Evolutionary conservation across 1,140 invertebrate genomes (phyloP).

Genomic region (Grapholita molesta): DNA sequence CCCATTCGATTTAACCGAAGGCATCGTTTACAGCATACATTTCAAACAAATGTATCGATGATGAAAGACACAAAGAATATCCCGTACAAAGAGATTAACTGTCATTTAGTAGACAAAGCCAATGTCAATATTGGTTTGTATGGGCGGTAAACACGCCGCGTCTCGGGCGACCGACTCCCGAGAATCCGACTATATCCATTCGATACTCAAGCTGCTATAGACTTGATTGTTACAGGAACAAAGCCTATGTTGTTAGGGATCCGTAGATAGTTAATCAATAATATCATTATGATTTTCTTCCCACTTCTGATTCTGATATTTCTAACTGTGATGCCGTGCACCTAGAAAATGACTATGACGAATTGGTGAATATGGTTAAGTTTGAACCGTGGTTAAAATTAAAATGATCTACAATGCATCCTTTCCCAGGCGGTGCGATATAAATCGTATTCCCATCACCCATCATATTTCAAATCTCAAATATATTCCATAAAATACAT

Average conservation of each 20-base stretch:
- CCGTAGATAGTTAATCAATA: not conserved
- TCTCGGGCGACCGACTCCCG: slow-evolving; percentile 48
- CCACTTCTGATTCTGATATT: not conserved
- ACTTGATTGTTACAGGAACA: slow-evolving; percentile 48
- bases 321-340: too few species aligned
- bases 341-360: too few species aligned
- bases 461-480: too few species aligned
- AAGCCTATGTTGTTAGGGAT: slow-evolving; percentile 25
- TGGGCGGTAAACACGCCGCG: slow-evolving; percentile 52
- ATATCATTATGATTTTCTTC: not conserved
- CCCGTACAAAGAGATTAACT: slow-evolving; percentile 62
- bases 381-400: too few species aligned
- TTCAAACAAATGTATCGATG: not conserved
- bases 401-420: too few species aligned
- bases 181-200: slow-evolving; percentile 47
- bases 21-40: not conserved
- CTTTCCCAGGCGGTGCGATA: too few species aligned
- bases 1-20: not conserved
- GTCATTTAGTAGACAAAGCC: slow-evolving; percentile 60
- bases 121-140: slow-evolving; percentile 70
- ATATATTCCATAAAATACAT: too few species aligned
- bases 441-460: too few species aligned
- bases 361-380: too few species aligned
- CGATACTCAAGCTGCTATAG: slow-evolving; percentile 26
- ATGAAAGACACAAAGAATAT: slow-evolving; percentile 40